phyloP scores from a whole-genome alignment of 2,797 vertebrate genomes.

The Ambastaia sidthimunki region DNA sequence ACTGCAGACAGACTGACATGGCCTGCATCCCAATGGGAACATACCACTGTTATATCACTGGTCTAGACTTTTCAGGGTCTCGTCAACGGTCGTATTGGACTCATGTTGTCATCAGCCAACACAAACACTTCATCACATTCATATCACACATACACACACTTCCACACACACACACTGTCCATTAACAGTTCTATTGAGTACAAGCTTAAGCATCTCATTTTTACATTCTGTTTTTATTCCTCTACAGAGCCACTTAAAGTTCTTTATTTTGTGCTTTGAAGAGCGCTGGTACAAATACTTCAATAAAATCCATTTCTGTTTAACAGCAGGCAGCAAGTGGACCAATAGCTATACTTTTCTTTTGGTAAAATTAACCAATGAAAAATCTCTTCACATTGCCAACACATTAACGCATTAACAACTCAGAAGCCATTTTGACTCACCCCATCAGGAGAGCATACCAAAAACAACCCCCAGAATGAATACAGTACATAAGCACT shows the following conservation, averaged over 20 bases:
- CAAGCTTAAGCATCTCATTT: neutral
- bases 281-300: neutral
- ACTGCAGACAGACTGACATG: constrained; percentile 55
- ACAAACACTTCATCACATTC: constrained; percentile 59
- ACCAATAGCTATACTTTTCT: constrained; percentile 45
- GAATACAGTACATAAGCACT: neutral
- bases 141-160: constrained; percentile 40
- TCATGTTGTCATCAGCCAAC: constrained; percentile 74
- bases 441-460: constrained; percentile 28
- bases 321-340: neutral
- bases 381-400: constrained; percentile 56
- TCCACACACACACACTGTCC: constrained; percentile 4
- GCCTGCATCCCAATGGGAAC: constrained; percentile 70
- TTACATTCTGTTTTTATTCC: neutral
- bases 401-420: constrained; percentile 59
- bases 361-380: constrained; percentile 53
- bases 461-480: constrained; percentile 36
- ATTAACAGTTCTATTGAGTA: constrained; percentile 26
- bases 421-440: constrained; percentile 44
- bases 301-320: neutral
- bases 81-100: constrained; percentile 68
- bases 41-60: constrained; percentile 64
- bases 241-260: constrained; percentile 25
- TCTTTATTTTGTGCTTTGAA: constrained; percentile 19
- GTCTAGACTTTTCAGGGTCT: constrained; percentile 72